These are phyloP conservation scores for Strigamia maritima DNA, from an alignment of 2,888 invertebrate genomes.

Conservation along the genomic window DNA sequence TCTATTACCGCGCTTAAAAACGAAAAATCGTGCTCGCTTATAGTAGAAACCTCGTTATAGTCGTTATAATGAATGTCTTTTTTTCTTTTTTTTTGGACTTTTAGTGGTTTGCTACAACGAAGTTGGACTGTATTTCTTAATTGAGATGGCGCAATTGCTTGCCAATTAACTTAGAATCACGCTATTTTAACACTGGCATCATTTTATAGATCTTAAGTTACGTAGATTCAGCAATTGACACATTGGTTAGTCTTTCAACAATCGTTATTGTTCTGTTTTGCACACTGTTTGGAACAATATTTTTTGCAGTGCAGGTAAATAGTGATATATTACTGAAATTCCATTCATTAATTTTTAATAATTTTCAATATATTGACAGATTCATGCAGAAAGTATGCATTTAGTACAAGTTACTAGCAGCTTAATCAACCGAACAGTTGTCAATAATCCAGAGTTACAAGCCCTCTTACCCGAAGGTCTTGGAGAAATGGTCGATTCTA, in stretches of 20 bases:
- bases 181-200: no score
- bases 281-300: conserved; percentile 72
- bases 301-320: conserved; percentile 75
- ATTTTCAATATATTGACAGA: conserved; percentile 57
- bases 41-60: no score
- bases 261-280: conserved; percentile 78
- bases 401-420: conserved; percentile 83
- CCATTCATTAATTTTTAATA: background rate
- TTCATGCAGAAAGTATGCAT: conserved; percentile 91
- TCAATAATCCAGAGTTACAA: conserved; percentile 79
- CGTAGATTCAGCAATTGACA: conserved; percentile 61
- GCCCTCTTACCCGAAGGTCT: conserved; percentile 79
- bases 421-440: conserved; percentile 80
- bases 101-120: no score
- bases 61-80: no score
- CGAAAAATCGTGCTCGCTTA: no score
- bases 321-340: no score
- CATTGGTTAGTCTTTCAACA: conserved; percentile 79
- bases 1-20: no score
- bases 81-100: no score
- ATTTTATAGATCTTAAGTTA: conserved; percentile 44
- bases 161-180: no score
- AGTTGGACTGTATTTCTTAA: no score
- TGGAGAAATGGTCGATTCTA: conserved; percentile 81
- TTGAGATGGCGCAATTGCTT: no score